Base-by-base conservation (phyloP, 1,140 invertebrate species). In the Druon quercuslanigerum region DNA sequence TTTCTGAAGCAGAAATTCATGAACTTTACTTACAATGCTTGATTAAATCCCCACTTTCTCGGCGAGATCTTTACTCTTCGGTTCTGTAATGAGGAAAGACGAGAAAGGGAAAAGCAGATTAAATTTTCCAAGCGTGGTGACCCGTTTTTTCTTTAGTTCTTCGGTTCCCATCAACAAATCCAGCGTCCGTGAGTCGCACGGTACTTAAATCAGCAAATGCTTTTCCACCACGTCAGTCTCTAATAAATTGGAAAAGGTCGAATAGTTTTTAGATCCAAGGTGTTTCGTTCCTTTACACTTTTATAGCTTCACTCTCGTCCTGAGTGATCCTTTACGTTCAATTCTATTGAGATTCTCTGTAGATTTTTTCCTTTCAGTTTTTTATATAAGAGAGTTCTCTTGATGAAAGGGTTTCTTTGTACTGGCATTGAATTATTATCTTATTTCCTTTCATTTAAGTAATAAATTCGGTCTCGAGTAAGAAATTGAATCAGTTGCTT, bases 51-150 rank as follows among this genome's bases (percentile, higher is more conserved):
- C 25, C 25, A 33, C 25, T 33, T 5, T 33, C 25, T 33, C 25
- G 25, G 2, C 4, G 25, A 33, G 25, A 33, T 33, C 25, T 33
- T 33, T 5, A 33, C 25, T 33, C 25, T 33, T 82, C 83, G 77
- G 81, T 78, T 71, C 82, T 75, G 77, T 89, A 88, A 89, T 86
- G 87, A 89, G 84, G 83, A 66, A 74, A 78, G 78, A 82, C 80
- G 79, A 81, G 79, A 79, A 82, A 78, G 70, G 77, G 73, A 82
- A 77, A 81, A 74, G 80, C 83, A 83, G 83, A 89, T 88, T 87
- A 86, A 88, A 88, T 89, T 89, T 88, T 79, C 80, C 79, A 82
- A 79, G 79, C 77, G 78, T 82, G 72, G 72, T 78, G 74, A 76
- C 83, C 52, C 80, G 76, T 82, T 78, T 83, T 83, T 84, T 85